Percentiles rank a stretch among this genome's conserved stretches.
Evolutionary conservation across 2,113 vertebrate species (phyloP).

Genomic region (Alligator mississippiensis): DNA sequence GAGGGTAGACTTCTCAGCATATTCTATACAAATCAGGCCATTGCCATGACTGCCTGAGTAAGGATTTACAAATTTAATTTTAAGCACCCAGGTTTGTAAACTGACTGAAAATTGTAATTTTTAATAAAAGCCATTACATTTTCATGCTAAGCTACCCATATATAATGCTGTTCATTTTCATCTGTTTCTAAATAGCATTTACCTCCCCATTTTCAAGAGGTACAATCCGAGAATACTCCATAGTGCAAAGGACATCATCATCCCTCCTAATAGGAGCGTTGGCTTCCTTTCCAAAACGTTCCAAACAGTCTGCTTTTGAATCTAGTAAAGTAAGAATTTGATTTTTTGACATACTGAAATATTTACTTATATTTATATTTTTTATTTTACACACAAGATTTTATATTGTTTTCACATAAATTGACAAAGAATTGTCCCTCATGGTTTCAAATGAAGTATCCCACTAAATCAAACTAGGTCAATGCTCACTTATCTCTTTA

Average conservation of each 20-base stretch:
- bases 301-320: conserved; percentile 86
- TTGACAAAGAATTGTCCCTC: background rate
- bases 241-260: conserved; percentile 88
- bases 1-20: background rate
- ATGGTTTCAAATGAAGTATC: background rate
- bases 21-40: background rate
- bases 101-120: background rate
- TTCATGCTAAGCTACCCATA: background rate
- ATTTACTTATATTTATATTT: background rate
- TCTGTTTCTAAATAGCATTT: conserved; percentile 8
- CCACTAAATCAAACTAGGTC: fast-evolving
- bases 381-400: too few species aligned
- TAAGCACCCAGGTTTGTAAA: background rate
- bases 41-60: background rate
- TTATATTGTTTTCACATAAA: background rate
- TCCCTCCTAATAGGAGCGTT: conserved; percentile 79
- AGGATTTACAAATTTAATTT: background rate
- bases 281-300: conserved; percentile 84
- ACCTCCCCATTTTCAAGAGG: conserved; percentile 95
- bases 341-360: background rate
- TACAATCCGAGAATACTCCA: conserved; percentile 89
- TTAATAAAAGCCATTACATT: background rate
- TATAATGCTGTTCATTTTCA: background rate
- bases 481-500: background rate
- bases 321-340: conserved; percentile 74